Percentiles rank a stretch among this genome's conserved stretches.
Conservation (phyloP, 2,888 invertebrate species). For the Myathropa florea region DNA sequence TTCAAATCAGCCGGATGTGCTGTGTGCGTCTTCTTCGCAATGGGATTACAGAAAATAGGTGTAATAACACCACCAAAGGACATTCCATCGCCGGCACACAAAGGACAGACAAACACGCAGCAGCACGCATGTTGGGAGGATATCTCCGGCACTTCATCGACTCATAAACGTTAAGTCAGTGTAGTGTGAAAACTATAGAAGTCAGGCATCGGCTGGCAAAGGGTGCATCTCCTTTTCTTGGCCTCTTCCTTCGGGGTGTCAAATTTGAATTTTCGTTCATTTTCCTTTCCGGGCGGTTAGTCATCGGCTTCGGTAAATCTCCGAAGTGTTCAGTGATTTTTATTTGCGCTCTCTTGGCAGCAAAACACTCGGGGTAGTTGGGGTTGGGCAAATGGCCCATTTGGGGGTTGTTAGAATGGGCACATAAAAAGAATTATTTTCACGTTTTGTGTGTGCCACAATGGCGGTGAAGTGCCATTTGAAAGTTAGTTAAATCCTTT, state of each 20-base stretch:
- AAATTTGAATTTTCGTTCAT: constrained; percentile 69
- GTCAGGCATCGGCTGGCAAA: constrained; percentile 46
- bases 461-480: constrained; percentile 69
- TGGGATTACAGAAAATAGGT: constrained; percentile 73
- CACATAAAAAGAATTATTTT: constrained; percentile 80
- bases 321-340: constrained; percentile 79
- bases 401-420: constrained; percentile 81
- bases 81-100: constrained; percentile 51
- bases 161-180: constrained; percentile 70
- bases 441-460: constrained; percentile 75
- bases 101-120: constrained; percentile 31
- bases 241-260: constrained; percentile 14
- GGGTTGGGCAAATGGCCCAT: constrained; percentile 81
- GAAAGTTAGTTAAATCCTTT: constrained; percentile 71
- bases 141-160: constrained; percentile 68
- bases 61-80: constrained; percentile 72
- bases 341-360: constrained; percentile 74
- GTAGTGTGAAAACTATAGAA: constrained; percentile 70
- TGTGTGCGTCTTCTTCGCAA: constrained; percentile 59
- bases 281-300: constrained; percentile 67
- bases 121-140: constrained; percentile 62
- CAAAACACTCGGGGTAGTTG: constrained; percentile 73
- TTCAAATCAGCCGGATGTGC: constrained; percentile 72
- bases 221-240: constrained; percentile 52
- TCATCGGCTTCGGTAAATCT: constrained; percentile 62